Percentiles rank a stretch among this genome's conserved stretches.
Evolutionary conservation across 92 coral and sea anemone species (phyloP).

Genomic region (Phymanthus crucifer): DNA sequence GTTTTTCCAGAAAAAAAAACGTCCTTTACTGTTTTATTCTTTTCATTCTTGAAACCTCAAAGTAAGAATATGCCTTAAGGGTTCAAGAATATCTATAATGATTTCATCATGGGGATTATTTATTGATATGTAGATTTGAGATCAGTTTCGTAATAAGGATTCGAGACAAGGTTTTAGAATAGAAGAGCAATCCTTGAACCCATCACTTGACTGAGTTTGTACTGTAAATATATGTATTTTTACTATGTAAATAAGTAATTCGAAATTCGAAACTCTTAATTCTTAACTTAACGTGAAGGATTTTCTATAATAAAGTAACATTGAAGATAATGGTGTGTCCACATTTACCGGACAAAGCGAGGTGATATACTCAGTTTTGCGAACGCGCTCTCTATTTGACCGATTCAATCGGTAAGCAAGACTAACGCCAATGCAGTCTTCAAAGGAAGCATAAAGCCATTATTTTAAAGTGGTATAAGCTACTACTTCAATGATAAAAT

Average conservation of each 20-base stretch:
- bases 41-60: neutral
- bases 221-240: conserved; percentile 7
- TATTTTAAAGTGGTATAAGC: neutral
- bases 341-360: too few relatives aligned
- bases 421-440: neutral
- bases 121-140: neutral
- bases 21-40: neutral
- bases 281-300: neutral
- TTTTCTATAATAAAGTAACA: neutral
- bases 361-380: neutral
- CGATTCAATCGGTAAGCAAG: too few relatives aligned
- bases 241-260: neutral
- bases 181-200: neutral
- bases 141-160: too few relatives aligned
- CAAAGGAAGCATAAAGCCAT: neutral
- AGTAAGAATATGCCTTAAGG: neutral
- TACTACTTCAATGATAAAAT: neutral
- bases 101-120: neutral
- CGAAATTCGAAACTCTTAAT: neutral
- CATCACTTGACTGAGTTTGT: neutral
- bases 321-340: too few relatives aligned
- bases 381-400: too few relatives aligned
- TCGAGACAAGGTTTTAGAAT: neutral
- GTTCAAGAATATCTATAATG: neutral
- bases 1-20: neutral